Conservation (phyloP, 2,888 invertebrate genomes). For the Himalopsyche tibetana region DNA sequence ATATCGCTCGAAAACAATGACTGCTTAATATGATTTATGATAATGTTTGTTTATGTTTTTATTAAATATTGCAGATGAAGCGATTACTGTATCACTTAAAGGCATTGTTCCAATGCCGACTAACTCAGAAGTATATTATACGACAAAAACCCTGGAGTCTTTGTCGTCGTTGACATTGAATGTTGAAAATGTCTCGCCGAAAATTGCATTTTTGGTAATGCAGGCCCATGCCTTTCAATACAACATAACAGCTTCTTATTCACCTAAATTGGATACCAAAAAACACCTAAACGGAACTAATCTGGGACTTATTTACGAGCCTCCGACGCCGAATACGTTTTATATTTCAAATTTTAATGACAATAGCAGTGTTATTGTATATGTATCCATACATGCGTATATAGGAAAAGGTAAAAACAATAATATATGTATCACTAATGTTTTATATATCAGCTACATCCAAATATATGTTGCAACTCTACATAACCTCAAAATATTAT, state of each 20-base stretch:
- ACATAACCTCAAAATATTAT: no score
- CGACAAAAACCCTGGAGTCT: constrained; percentile 68
- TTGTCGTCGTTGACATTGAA: constrained; percentile 70
- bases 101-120: constrained; percentile 67
- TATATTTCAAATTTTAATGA: constrained; percentile 73
- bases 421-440: background rate
- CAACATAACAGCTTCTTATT: constrained; percentile 78
- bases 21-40: no score
- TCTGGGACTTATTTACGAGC: constrained; percentile 76
- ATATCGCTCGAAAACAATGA: background rate
- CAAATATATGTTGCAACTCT: no score
- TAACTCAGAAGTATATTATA: constrained; percentile 71
- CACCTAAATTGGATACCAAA: constrained; percentile 68
- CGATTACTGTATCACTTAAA: constrained; percentile 69
- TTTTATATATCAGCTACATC: no score
- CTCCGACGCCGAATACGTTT: constrained; percentile 67
- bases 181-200: constrained; percentile 72
- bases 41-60: background rate
- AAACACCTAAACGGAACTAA: constrained; percentile 78
- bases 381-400: constrained; percentile 78
- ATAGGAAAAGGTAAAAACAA: constrained; percentile 70
- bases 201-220: constrained; percentile 77
- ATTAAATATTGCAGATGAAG: constrained; percentile 47
- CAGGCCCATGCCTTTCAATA: constrained; percentile 81
- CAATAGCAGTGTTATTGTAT: constrained; percentile 69